These are phyloP conservation scores for Schizotus pectinicornis DNA, from an alignment of 2,888 invertebrate species.

Conservation along the genomic window DNA sequence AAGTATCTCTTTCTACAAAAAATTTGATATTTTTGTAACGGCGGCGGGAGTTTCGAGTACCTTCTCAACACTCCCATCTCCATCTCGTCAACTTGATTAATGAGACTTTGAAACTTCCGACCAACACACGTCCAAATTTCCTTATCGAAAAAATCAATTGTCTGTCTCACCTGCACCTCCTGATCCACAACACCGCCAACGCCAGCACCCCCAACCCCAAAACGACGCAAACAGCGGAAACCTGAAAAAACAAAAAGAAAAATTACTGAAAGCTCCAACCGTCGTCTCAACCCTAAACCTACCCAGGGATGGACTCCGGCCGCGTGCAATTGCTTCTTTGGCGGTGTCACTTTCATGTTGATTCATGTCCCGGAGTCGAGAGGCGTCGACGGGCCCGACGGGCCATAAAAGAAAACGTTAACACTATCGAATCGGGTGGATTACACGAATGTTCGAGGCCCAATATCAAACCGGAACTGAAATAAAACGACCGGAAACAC, in stretches of 20 bases:
- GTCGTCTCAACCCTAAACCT: constrained; percentile 22
- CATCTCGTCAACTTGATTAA: neutral
- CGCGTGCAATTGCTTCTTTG: constrained; percentile 34
- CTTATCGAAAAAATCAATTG: neutral
- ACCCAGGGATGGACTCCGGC: constrained; percentile 43
- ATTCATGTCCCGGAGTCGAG: constrained; percentile 34
- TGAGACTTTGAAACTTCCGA: neutral
- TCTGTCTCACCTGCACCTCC: constrained; percentile 59
- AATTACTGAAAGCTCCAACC: constrained; percentile 9
- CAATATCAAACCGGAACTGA: constrained; percentile 32
- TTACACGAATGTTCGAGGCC: constrained; percentile 31
- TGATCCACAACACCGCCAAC: constrained; percentile 59
- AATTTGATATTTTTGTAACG: too few relatives aligned
- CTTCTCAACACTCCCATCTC: neutral
- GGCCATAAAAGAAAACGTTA: constrained; percentile 4
- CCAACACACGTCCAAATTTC: neutral
- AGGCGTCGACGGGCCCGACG: constrained; percentile 4
- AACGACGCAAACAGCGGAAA: constrained; percentile 53
- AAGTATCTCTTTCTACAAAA: too few relatives aligned
- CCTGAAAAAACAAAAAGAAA: constrained; percentile 42
- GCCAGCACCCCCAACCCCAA: constrained; percentile 58
- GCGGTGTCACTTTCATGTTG: constrained; percentile 42
- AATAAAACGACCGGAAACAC: constrained; percentile 34
- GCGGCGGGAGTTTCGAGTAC: neutral
- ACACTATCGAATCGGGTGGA: constrained; percentile 29